Base-by-base conservation (phyloP, 2,888 invertebrate species). In the Noctua pronuba region DNA sequence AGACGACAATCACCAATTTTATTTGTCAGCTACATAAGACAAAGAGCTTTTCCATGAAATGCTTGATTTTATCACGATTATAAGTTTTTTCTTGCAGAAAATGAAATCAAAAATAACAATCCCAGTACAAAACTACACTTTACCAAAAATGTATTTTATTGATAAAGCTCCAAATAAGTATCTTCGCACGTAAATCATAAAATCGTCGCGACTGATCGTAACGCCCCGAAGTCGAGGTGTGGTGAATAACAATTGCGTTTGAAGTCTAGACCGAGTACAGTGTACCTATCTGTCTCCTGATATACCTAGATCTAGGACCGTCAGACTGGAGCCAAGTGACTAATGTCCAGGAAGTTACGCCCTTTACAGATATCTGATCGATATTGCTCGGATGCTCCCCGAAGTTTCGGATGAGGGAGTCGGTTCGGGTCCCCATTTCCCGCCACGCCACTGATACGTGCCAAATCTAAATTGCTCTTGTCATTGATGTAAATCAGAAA, bases 231-330 rank as follows among this genome's bases (percentile, higher is more conserved):
- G 55, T 46, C 6, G 65, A 74, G 73, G 75, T 85, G 81, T 44
- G 72, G 66, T 79, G 77, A 86, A 83, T 80, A 85, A 77, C 78
- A 82, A 86, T 82, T 64, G 55, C 49, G 86, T 85, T 84, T 83
- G 28, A 21, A 80, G 86, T 89, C 88, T 86, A 80, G 85, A 81
- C 82, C 67, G 78, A 72, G 72, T 77, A 69, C 70, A 46, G 46
- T 46, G 60, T 67, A 81, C 28, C 16, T 73, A 80, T 67, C 66
- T 77, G 75, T 76, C 79, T 66, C 68, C 49, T 24, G 44, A 75
- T 75, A 41, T 64, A 79, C 76, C 71, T 41, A 80, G 65, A 71
- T 68, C 52, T 60, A 41, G 66, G 44, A 78, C 55, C 76, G 80
- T 70, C 78, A 66, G 72, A 68, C 73, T 67, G 82, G 72, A 86